Evolutionary conservation across 2,888 invertebrate species (phyloP), one percentile per base, ranked within the genome.

Genomic region (Tetanocera ferruginea): DNA sequence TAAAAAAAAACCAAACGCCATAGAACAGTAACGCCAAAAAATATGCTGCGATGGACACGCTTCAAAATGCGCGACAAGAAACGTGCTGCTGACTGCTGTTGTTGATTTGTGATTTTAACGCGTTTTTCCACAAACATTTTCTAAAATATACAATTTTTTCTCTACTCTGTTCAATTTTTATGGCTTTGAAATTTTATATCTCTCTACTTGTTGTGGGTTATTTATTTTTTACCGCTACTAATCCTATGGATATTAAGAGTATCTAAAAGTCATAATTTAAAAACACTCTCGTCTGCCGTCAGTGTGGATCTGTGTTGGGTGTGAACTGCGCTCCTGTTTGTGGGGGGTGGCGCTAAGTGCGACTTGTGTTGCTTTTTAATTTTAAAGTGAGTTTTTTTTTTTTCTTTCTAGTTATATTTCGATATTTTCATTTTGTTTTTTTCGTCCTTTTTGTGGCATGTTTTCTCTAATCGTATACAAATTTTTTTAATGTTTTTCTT

Each of bases 201-300:
- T n/a, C 31, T 64, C n/a, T 17, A 60, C 23, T 60, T 14, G 57
- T 60, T 23, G 57, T 43, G 43, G 43, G 25, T 23, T 25, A 60
- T 14, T 23, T 25, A 23, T 60, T 60, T 19, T 28, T 23, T n/a
- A 76, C 62, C 77, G 62, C 70, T 25, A 34, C 64, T 76, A 80
- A 81, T 80, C 79, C 80, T 51, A 75, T 49, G 76, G 55, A 73
- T 76, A 69, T 83, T 78, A 78, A 69, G 76, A 79, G 43, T 43
- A 81, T 81, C 79, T 80, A 81, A 81, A 83, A 83, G 81, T 81
- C 81, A 83, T 83, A 83, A 81, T 82, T 83, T 82, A 80, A 78
- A 81, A 82, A 81, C 83, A 83, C 79, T 78, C 82, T 62, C 66
- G 6, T 4, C 25, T 64, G 28, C 43, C 11, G 14, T 11, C 43